Evolutionary conservation across 2,888 invertebrate genomes (phyloP).

Genomic region (Phortica magna): DNA sequence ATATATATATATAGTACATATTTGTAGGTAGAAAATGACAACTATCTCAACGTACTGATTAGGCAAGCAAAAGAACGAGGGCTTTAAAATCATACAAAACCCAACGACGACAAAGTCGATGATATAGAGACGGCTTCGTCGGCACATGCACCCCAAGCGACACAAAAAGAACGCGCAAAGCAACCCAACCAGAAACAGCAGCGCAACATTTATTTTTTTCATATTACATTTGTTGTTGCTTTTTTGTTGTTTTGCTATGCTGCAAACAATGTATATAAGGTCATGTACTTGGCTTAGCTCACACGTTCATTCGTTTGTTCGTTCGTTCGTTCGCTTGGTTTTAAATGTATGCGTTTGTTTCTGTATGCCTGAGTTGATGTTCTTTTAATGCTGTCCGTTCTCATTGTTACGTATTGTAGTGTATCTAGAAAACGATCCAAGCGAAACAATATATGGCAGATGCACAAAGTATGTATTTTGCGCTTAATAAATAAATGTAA

Average conservation of each 20-base stretch:
- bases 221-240: background rate
- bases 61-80: too few species aligned
- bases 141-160: background rate
- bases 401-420: background rate
- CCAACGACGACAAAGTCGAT: too few species aligned
- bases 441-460: slow-evolving; percentile 5
- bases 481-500: background rate
- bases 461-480: background rate
- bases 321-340: background rate
- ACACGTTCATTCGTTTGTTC: background rate
- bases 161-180: background rate
- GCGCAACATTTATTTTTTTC: background rate
- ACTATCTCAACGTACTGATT: too few species aligned
- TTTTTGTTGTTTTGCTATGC: background rate
- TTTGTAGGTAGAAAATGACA: too few species aligned
- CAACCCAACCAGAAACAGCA: background rate
- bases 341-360: background rate
- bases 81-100: too few species aligned
- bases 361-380: background rate
- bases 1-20: too few species aligned
- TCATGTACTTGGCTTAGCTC: background rate
- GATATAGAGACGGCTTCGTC: too few species aligned
- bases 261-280: background rate
- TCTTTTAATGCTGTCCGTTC: background rate
- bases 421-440: slow-evolving; percentile 13